Evolutionary conservation across 2,797 vertebrate species (phyloP), one percentile per base, ranked within the genome.

Genomic region (Emys orbicularis): DNA sequence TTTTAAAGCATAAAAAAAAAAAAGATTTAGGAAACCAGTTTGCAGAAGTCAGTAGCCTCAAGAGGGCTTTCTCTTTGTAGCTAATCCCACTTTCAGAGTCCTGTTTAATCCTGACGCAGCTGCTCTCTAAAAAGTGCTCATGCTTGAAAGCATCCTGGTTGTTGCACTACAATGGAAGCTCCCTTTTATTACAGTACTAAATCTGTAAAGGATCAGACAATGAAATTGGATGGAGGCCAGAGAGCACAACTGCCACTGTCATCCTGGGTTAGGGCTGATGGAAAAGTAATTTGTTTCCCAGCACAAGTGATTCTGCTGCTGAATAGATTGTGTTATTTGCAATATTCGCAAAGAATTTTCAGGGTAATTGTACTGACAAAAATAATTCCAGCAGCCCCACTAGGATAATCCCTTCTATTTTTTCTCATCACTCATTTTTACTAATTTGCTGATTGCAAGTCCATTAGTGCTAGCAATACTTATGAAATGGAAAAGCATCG

Each of bases 261-360:
- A 98, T 96, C 95, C 96, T 92, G 93, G 96, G 96, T 98, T 98
- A 98, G 97, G 93, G 93, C 93, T 98, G 97, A 97, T 97, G 97
- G 96, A 97, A 98, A 97, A 97, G 94, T 96, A 96, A 94, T 97
- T 98, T 96, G 94, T 97, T 97, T 97, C 95, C 88, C 97, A 91
- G 96, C 94, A 77, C 56, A 95, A 94, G 96, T 83, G 96, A 96
- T 96, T 91, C 86, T 93, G 91, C 95, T 47, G 5, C 96, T 97
- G 97, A 97, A 97, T 96, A 95, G 93, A 88, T 96, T 88, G 91
- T 93, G 93, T 97, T 98, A 93, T 97, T 97, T 97, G 95, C 96
- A 96, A 97, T 95, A 97, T 97, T 97, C 97, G 95, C 94, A 81
- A 90, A 95, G 92, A 90, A 97, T 96, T 97, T 98, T 93, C 96